Percentiles rank a stretch among this genome's conserved stretches.
Conservation (phyloP, 2,888 invertebrate species). For the Panzeria rudis region DNA sequence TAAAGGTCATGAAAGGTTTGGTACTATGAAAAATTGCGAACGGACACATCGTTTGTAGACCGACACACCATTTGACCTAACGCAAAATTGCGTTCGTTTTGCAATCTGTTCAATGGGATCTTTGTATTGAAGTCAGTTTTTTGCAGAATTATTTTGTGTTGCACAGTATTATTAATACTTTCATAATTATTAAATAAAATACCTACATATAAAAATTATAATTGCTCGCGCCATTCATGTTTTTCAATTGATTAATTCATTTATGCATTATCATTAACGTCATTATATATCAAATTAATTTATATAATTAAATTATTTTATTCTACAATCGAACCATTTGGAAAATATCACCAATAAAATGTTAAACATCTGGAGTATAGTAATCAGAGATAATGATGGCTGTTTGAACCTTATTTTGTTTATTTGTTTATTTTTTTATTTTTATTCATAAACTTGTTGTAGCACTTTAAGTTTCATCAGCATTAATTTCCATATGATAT, state of each 20-base stretch:
- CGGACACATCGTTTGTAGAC: too few relatives aligned
- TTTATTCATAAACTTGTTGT: too few relatives aligned
- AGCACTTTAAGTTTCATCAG: too few relatives aligned
- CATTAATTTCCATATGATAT: background rate
- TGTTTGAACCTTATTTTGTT: constrained; percentile 9
- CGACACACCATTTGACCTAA: too few relatives aligned
- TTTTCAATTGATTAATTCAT: background rate
- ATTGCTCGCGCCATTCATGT: background rate
- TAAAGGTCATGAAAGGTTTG: too few relatives aligned
- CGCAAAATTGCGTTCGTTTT: too few relatives aligned
- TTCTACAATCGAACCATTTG: too few relatives aligned
- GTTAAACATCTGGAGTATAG: constrained; percentile 15
- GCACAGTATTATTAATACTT: background rate
- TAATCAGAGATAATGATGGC: background rate
- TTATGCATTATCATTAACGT: constrained; percentile 7
- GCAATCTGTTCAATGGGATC: too few relatives aligned
- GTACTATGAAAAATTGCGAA: too few relatives aligned
- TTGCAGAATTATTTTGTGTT: too few relatives aligned
- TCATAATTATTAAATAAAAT: background rate
- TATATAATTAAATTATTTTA: constrained; percentile 13
- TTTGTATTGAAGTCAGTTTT: too few relatives aligned
- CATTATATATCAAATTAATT: constrained; percentile 13
- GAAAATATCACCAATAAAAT: too few relatives aligned
- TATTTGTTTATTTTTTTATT: background rate
- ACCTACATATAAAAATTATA: background rate